Evolutionary conservation across 64 coral and sea anemone genomes (phyloP), one percentile per base, ranked within the genome.

Genomic region (Porites lutea): DNA sequence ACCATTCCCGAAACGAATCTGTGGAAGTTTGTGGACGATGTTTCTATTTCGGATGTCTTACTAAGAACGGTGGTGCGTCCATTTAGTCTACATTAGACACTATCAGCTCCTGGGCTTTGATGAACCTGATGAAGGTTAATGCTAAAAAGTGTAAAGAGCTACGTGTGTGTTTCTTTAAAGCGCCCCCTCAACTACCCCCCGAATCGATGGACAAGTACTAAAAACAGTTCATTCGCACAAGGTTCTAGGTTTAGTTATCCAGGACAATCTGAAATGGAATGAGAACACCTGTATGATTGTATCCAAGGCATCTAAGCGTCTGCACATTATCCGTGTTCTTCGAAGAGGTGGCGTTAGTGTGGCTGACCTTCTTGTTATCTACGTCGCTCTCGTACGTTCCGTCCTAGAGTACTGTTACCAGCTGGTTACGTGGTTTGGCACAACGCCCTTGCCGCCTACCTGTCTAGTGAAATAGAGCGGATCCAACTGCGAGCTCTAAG

Each of bases 401-500:
- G 14, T 77, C 74, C 2, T 77, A 11, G 74, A 77, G 52, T 77
- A 77, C 74, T 47, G n/a, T n/a, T n/a, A n/a, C n/a, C n/a, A n/a
- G n/a, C n/a, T n/a, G n/a, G 74, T 77, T 77, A 46, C 52, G 2
- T n/a, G 0, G 14, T n/a, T 8, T 77, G 74, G 37, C 8, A 74
- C 2, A 44, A 20, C 9, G 8, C 71, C 71, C 48, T 74, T 11
- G 3, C 19, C 7, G 9, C 71, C 19, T 74, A 74, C 27, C 9
- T 74, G 1, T 16, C 9, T 74, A 48, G 27, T 20, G 19, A 74
- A 48, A 2, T 74, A 20, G 71, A 74, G 71, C 9, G 52, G 27
- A 21, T 74, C 48, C 71, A 74, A 48, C 18, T 20, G 21, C 9
- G 71, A 74, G 71, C 71, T 16, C 6, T 74, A 21, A 9, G 9